phyloP scores from a whole-genome alignment of 1,140 invertebrate genomes.

The Notospermus geniculatus region DNA sequence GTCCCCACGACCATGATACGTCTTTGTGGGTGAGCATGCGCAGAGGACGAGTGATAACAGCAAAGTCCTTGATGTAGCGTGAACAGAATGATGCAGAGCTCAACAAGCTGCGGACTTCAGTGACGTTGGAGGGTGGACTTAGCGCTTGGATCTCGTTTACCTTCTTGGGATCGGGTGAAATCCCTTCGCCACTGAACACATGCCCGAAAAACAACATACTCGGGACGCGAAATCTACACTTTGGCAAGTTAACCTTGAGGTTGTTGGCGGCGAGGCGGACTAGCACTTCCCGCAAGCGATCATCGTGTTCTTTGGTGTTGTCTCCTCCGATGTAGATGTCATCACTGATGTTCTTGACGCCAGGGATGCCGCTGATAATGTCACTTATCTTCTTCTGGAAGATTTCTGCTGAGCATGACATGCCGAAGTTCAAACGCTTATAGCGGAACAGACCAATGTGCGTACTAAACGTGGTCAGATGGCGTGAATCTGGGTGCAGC shows the following conservation, averaged over 20 bases:
- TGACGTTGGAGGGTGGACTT: conserved; percentile 15
- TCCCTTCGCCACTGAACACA: conserved; percentile 20
- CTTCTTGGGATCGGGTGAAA: conserved; percentile 35
- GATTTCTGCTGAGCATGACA: conserved; percentile 4
- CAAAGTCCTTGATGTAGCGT: conserved; percentile 11
- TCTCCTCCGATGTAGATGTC: conserved; percentile 16
- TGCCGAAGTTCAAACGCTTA: conserved; percentile 8
- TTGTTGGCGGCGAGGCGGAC: background rate
- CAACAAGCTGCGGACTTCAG: no score
- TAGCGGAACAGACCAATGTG: background rate
- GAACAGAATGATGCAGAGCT: no score
- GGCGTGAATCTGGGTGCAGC: conserved; percentile 6
- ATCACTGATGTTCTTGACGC: conserved; percentile 4
- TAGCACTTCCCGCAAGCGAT: conserved; percentile 12
- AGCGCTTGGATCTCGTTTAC: no score
- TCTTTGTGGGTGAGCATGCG: conserved; percentile 24
- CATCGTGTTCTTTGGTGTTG: conserved; percentile 19
- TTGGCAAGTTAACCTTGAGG: conserved; percentile 9
- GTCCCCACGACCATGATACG: conserved; percentile 21
- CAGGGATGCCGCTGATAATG: background rate
- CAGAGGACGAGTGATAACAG: conserved; percentile 25
- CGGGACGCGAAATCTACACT: conserved; percentile 21
- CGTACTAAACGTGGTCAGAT: background rate
- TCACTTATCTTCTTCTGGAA: conserved; percentile 6
- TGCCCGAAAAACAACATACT: conserved; percentile 25